Percentiles rank a stretch among this genome's conserved stretches.
These are phyloP conservation scores for Remorina albescens DNA, from an alignment of 2,797 vertebrate species.

Conservation along the genomic window DNA sequence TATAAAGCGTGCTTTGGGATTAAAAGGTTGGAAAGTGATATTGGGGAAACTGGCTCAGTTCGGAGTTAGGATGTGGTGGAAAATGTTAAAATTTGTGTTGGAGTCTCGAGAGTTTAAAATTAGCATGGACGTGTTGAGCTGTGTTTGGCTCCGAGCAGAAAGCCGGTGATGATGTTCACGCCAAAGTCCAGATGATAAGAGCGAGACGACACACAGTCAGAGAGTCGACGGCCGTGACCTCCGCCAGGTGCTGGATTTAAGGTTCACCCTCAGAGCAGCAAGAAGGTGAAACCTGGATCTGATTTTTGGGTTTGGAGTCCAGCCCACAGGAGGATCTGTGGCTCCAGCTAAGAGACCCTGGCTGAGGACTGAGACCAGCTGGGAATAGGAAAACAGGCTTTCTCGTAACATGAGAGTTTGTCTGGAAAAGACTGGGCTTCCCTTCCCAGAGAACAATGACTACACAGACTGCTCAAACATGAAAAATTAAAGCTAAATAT, in stretches of 20 bases:
- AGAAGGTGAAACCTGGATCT: constrained; percentile 29
- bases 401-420: constrained; percentile 56
- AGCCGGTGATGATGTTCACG: constrained; percentile 17
- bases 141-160: constrained; percentile 39
- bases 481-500: constrained; percentile 49
- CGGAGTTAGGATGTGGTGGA: constrained; percentile 16
- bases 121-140: constrained; percentile 54
- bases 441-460: constrained; percentile 63
- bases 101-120: constrained; percentile 48
- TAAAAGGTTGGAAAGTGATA: constrained; percentile 23
- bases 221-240: constrained; percentile 15
- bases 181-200: constrained; percentile 12
- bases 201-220: constrained; percentile 3
- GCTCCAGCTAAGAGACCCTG: constrained; percentile 57
- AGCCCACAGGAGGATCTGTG: constrained; percentile 40
- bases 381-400: constrained; percentile 51
- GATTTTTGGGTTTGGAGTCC: constrained; percentile 20
- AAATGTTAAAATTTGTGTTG: constrained; percentile 48
- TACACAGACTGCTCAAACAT: constrained; percentile 71
- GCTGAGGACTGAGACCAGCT: constrained; percentile 38
- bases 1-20: constrained; percentile 5
- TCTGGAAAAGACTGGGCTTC: constrained; percentile 70
- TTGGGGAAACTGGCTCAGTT: constrained; percentile 13
- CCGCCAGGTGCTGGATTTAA: constrained; percentile 33
- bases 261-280: constrained; percentile 6